These are phyloP conservation scores for Axinella damicornis DNA, from an alignment of 37 sponge, comb jelly and placozoan genomes.

Conservation along the genomic window DNA sequence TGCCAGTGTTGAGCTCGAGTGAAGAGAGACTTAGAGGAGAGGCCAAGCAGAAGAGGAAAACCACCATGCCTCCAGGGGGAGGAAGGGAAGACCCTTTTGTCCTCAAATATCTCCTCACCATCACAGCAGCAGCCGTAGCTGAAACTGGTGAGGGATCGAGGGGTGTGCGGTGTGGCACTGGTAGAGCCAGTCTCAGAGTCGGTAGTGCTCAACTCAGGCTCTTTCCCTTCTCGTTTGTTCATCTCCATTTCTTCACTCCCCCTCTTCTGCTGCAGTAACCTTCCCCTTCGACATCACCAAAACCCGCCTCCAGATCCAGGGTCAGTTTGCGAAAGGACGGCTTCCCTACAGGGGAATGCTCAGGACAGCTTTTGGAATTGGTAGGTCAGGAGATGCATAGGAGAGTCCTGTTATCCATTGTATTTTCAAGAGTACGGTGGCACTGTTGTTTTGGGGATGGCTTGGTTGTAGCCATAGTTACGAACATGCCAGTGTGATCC, in stretches of 20 bases:
- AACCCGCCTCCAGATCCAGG: constrained; percentile 89
- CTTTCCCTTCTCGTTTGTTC: neutral
- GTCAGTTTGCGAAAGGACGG: constrained; percentile 31
- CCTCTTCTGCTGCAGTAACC: constrained; percentile 54
- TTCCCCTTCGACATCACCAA: constrained; percentile 89
- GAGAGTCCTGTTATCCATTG: too few relatives aligned
- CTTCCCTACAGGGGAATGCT: constrained; percentile 68
- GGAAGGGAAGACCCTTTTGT: constrained; percentile 14
- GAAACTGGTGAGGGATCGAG: constrained; percentile 72
- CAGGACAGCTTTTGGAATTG: constrained; percentile 66
- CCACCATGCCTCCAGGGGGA: neutral
- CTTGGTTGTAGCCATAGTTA: too few relatives aligned
- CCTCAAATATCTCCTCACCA: constrained; percentile 64
- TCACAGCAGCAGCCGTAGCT: constrained; percentile 57
- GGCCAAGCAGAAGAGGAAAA: too few relatives aligned
- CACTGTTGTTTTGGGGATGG: too few relatives aligned
- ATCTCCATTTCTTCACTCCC: neutral
- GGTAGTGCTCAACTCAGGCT: neutral
- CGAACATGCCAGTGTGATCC: too few relatives aligned
- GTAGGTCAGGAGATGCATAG: neutral
- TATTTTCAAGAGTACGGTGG: too few relatives aligned
- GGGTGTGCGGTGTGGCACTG: constrained; percentile 2
- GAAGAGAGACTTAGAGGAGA: too few relatives aligned
- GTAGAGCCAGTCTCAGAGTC: too few relatives aligned
- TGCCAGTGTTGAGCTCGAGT: too few relatives aligned